Conservation (phyloP, 2,888 invertebrate species). For the Cordilura impudica region DNA sequence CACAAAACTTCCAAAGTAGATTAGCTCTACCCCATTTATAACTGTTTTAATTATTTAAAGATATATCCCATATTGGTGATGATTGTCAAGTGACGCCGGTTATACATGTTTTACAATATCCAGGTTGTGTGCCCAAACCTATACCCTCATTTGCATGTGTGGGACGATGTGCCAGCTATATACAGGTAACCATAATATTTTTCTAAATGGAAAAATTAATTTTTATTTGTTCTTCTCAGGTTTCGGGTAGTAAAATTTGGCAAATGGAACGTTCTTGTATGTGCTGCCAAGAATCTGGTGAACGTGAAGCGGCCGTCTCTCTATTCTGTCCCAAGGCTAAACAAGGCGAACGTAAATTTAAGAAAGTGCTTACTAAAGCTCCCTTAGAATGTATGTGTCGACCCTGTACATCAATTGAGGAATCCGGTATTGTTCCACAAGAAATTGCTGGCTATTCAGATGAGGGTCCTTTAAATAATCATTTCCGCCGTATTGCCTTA, state of each 20-base stretch:
- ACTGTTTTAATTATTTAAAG: slow-evolving; percentile 58
- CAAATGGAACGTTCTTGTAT: slow-evolving; percentile 97
- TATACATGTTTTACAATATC: slow-evolving; percentile 92
- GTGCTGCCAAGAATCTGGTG: slow-evolving; percentile 96
- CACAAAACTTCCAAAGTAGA: neutral
- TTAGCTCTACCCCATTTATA: neutral
- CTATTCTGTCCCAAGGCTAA: slow-evolving; percentile 93
- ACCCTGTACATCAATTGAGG: slow-evolving; percentile 92
- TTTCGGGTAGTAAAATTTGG: slow-evolving; percentile 96
- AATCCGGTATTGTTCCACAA: slow-evolving; percentile 91
- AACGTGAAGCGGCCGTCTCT: slow-evolving; percentile 92
- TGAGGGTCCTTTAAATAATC: slow-evolving; percentile 88
- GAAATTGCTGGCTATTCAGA: slow-evolving; percentile 92
- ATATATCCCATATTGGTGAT: slow-evolving; percentile 79
- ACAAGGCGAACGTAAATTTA: slow-evolving; percentile 89
- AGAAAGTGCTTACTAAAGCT: slow-evolving; percentile 94
- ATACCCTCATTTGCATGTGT: slow-evolving; percentile 96
- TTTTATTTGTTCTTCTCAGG: slow-evolving; percentile 79
- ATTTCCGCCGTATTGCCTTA: slow-evolving; percentile 85
- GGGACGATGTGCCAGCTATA: slow-evolving; percentile 93
- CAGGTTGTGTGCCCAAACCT: slow-evolving; percentile 94
- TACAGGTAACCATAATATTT: slow-evolving; percentile 84
- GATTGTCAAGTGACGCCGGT: slow-evolving; percentile 95
- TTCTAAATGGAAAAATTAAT: neutral
- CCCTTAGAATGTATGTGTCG: slow-evolving; percentile 96